These are phyloP conservation scores for Bufotes viridis DNA, from an alignment of 2,797 vertebrate species.

Conservation along the genomic window DNA sequence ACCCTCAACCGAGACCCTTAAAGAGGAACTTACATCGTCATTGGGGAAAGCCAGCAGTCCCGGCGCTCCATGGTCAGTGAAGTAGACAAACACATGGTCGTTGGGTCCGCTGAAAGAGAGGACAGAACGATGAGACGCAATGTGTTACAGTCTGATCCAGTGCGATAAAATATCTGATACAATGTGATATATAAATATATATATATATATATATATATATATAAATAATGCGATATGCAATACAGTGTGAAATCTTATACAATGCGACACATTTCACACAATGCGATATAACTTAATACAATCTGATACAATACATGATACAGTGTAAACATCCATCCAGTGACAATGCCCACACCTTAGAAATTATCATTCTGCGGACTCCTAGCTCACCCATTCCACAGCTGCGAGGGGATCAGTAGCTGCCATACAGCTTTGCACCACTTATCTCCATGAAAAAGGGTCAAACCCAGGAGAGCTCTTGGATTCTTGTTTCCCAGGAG, in stretches of 20 bases:
- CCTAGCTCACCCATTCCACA: background rate
- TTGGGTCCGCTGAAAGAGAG: conserved; percentile 83
- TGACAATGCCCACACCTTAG: background rate
- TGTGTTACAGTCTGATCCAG: too few relatives aligned
- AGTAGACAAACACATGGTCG: conserved; percentile 95
- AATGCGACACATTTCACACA: too few relatives aligned
- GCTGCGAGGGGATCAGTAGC: background rate
- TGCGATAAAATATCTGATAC: too few relatives aligned
- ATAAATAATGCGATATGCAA: too few relatives aligned
- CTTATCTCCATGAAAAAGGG: too few relatives aligned
- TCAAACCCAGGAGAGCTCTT: background rate
- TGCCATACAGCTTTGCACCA: background rate
- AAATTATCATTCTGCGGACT: too few relatives aligned
- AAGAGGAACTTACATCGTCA: conserved; percentile 82
- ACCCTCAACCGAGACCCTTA: fast-evolving
- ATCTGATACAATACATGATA: background rate
- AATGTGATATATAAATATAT: too few relatives aligned
- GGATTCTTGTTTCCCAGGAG: background rate
- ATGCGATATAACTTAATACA: background rate
- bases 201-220: too few relatives aligned
- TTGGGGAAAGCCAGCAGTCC: conserved; percentile 90
- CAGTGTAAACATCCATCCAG: background rate
- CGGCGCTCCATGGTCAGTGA: conserved; percentile 92
- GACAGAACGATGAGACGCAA: background rate
- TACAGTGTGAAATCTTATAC: too few relatives aligned